Evolutionary conservation across 2,797 vertebrate genomes (phyloP), one percentile per base, ranked within the genome.

Genomic region (Distichodus sexfasciatus): DNA sequence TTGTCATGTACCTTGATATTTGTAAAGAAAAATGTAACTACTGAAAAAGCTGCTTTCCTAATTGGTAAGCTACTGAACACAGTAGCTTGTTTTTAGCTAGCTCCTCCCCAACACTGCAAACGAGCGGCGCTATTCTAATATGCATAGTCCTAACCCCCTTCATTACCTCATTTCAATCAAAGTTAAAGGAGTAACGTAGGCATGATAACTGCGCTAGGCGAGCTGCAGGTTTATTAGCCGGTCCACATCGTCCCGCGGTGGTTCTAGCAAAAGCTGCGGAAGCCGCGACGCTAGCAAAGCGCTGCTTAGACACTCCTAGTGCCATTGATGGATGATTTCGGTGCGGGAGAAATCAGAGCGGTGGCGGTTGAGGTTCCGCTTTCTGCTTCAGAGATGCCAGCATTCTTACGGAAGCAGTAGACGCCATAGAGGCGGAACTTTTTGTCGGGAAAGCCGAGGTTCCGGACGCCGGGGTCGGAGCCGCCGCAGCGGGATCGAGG

Each of bases 371-470:
- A n/a, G n/a, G n/a, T n/a, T n/a, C n/a, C n/a, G n/a, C n/a, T n/a
- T n/a, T n/a, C n/a, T n/a, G n/a, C 9, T 14, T 68, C 63, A 35
- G 72, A 17, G 8, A 38, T 74, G 0, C 83, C 84, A 17, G 78
- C 60, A 74, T 79, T 91, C 0, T 81, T 79, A 6, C 89, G 89
- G 81, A 93, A 98, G 80, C 96, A 98, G 79, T 95, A 99, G 9
- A 95, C 94, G 0, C 96, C 96, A 0, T 95, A 98, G 3, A 98
- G 91, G 7, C 93, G 93, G 55, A 94, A 95, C 61, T 95, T 92
- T 77, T 93, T 93, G 66, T 96, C 94, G 0, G 96, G 95, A 78
- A 97, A 98, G 68, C 96, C 96, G 1, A 98, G 85, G 87, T 92
- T 94, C 51, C 96, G 90, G 15, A 98, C 93, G 0, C 96, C 96